Evolutionary conservation across 2,888 invertebrate genomes (phyloP), one percentile per base, ranked within the genome.

Genomic region (Hypsopygia costalis): DNA sequence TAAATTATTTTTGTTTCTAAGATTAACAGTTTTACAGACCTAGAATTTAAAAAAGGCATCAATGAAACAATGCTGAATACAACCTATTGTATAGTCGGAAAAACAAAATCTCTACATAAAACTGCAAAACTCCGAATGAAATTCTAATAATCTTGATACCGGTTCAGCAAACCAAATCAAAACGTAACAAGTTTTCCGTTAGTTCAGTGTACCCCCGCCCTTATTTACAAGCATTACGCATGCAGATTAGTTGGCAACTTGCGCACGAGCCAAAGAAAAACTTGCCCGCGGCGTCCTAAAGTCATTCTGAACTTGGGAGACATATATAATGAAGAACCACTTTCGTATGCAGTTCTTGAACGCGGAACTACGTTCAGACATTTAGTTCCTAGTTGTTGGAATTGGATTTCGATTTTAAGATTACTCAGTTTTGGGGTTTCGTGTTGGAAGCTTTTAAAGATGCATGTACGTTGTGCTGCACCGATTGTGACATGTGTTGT

Each of bases 181-280:
- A 10, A 30, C 10, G n/a, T 32, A 20, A 22, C 34, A 34, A 31
- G 31, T 31, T 31, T 11, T 5, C 6, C 11, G 31, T 31, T 31
- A 31, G 11, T 31, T 31, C 10, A 4, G 31, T 31, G 11, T 31
- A 11, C 31, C 7, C 31, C 3, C 10, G 56, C 67, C 65, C 59
- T 58, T 71, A 72, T 74, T 73, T 73, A 69, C 74, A 63, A 63
- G 68, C 71, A 78, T 78, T 77, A 78, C 76, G 62, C 62, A 81
- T 77, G 76, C 68, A 80, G 73, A 81, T 80, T 79, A 78, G 71
- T 72, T 72, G 49, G 42, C 44, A 69, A 73, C 69, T 70, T 55
- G 50, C 49, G 11, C 31, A 12, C 6, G 25, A 25, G 8, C 6
- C 25, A 25, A 25, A 25, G 25, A 25, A 25, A 25, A 25, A 25